A percentile compares a stretch with the other conserved stretches of the same genome.
These are phyloP conservation scores for Philopedon plagiatum DNA, from an alignment of 2,888 invertebrate genomes.

Conservation along the genomic window DNA sequence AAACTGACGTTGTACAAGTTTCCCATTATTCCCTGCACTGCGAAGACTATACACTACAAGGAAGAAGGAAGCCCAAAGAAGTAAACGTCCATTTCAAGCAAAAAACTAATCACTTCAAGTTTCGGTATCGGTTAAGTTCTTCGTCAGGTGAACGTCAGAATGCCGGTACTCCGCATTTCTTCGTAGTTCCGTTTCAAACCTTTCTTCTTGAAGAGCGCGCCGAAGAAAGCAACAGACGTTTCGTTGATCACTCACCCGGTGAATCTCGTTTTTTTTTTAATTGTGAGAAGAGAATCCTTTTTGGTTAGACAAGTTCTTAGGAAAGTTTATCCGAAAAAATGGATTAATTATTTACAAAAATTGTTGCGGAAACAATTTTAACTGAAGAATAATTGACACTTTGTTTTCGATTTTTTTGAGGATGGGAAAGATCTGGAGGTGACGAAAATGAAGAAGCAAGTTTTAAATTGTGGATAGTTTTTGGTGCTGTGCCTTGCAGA, in stretches of 20 bases:
- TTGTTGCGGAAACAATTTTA: neutral
- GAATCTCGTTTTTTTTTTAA: neutral
- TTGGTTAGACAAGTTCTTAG: neutral
- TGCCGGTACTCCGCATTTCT: slow-evolving; percentile 35
- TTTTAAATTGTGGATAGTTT: slow-evolving; percentile 25
- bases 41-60: slow-evolving; percentile 36
- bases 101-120: slow-evolving; percentile 46
- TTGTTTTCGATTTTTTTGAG: neutral
- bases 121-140: slow-evolving; percentile 53
- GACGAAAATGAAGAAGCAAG: slow-evolving; percentile 24
- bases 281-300: neutral
- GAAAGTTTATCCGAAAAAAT: neutral
- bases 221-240: slow-evolving; percentile 7
- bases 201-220: slow-evolving; percentile 19
- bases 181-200: slow-evolving; percentile 29
- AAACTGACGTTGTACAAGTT: no score
- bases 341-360: neutral
- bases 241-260: neutral
- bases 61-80: slow-evolving; percentile 36
- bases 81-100: slow-evolving; percentile 19
- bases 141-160: slow-evolving; percentile 38
- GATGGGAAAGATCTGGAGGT: neutral
- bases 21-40: no score
- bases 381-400: neutral
- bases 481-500: neutral